A percentile compares a stretch with the other conserved stretches of the same genome.
These are phyloP conservation scores for Sciurus niger DNA, from an alignment of 2,113 vertebrate genomes.

Conservation along the genomic window DNA sequence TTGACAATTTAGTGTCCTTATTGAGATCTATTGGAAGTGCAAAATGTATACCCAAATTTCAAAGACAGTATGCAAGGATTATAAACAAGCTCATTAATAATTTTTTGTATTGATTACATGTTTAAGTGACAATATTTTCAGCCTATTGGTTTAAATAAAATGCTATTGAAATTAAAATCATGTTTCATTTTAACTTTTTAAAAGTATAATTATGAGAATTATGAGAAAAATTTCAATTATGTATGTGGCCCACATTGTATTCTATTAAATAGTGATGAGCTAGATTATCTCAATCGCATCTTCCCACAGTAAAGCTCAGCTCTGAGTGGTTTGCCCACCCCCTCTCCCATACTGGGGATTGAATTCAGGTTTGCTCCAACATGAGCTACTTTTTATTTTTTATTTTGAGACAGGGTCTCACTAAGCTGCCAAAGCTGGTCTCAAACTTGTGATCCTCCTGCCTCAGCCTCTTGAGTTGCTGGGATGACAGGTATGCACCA, in stretches of 20 bases:
- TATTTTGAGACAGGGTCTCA: too few relatives aligned
- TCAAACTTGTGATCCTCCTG: too few relatives aligned
- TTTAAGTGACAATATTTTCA: slow-evolving; percentile 15
- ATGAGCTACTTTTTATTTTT: too few relatives aligned
- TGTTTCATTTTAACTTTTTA: background rate
- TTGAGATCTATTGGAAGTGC: background rate
- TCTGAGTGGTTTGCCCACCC: background rate
- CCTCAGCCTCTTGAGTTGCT: too few relatives aligned
- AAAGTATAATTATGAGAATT: too few relatives aligned
- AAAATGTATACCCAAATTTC: background rate
- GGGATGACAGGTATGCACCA: too few relatives aligned
- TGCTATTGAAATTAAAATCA: background rate
- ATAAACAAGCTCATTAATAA: background rate
- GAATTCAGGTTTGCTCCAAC: too few relatives aligned
- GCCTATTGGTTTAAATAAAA: background rate
- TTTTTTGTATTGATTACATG: background rate
- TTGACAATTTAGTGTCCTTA: background rate
- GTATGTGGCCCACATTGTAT: background rate
- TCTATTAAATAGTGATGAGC: background rate
- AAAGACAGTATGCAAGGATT: background rate
- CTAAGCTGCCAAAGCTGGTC: too few relatives aligned
- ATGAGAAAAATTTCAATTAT: background rate
- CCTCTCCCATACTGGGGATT: too few relatives aligned
- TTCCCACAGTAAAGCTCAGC: background rate
- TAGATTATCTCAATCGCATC: background rate